Evolutionary conservation across 2,888 invertebrate species (phyloP), one percentile per base, ranked within the genome.

Genomic region (Philaethria dido): DNA sequence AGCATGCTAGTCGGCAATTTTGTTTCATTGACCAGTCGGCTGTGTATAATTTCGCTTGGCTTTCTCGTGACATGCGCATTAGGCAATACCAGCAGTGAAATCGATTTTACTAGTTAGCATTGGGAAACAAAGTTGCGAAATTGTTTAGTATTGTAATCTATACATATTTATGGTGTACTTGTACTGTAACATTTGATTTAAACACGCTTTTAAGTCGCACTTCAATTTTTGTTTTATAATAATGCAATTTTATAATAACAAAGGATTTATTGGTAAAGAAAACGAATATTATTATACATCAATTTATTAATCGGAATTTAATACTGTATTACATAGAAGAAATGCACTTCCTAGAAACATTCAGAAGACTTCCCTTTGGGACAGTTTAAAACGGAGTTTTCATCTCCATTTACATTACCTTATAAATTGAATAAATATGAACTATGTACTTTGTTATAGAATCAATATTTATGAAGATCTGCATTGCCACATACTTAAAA

Each of bases 281-380:
- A 69, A 68, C 36, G 1, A 55, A 22, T 16, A 25, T 50, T 63
- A 69, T 88, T 84, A 88, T 89, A 92, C 88, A 92, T 92, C 85
- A 89, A 92, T 93, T 93, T 92, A 92, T 89, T 93, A 92, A 89
- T 92, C 90, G 85, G 94, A 95, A 95, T 95, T 95, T 96, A 96
- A 96, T 96, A 96, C 96, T 96, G 96, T 96, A 96, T 96, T 95
- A 96, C 95, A 96, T 96, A 96, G 95, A 96, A 95, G 96, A 96
- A 96, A 96, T 96, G 96, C 96, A 96, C 96, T 95, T 95, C 94
- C 94, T 94, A 94, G 96, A 96, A 96, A 96, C 96, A 95, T 96
- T 95, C 96, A 96, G 96, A 96, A 96, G 96, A 96, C 95, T 94
- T 93, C 92, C 93, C 92, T 91, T 89, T 86, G 92, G 93, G 92